Evolutionary conservation across 2,797 vertebrate genomes (phyloP).

Genomic region (Brachymystax lenok): DNA sequence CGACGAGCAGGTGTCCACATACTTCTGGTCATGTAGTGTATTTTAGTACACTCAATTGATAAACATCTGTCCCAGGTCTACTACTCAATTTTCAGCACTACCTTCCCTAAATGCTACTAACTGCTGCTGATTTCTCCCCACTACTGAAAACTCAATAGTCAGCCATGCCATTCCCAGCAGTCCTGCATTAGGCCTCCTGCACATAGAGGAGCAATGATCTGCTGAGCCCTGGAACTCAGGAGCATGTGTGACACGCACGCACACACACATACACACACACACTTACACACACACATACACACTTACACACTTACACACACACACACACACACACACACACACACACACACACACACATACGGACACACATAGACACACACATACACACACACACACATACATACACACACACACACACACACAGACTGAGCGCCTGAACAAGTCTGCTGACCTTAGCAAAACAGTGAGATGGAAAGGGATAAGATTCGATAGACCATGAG

Average conservation of each 20-base stretch:
- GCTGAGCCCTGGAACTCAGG: background rate
- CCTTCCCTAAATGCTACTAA: background rate
- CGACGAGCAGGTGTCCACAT: too few species aligned
- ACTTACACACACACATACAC: background rate
- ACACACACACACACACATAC: background rate
- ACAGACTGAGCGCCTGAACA: constrained; percentile 1
- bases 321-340: background rate
- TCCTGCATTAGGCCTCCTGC: background rate
- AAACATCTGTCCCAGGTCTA: background rate
- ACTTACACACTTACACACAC: background rate
- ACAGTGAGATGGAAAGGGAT: constrained; percentile 49
- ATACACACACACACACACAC: background rate
- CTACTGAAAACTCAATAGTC: background rate
- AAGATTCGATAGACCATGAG: constrained; percentile 21
- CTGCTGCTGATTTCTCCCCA: background rate
- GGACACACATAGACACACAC: background rate
- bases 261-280: background rate
- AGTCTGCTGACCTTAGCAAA: constrained; percentile 66
- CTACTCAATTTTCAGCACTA: background rate
- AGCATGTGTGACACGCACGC: constrained; percentile 7
- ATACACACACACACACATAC: background rate
- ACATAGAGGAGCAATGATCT: background rate
- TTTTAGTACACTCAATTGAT: background rate
- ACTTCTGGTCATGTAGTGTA: background rate
- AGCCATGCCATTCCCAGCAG: background rate